Base-by-base conservation (phyloP, 2,797 vertebrate species). In the Pseudochaenichthys georgianus region DNA sequence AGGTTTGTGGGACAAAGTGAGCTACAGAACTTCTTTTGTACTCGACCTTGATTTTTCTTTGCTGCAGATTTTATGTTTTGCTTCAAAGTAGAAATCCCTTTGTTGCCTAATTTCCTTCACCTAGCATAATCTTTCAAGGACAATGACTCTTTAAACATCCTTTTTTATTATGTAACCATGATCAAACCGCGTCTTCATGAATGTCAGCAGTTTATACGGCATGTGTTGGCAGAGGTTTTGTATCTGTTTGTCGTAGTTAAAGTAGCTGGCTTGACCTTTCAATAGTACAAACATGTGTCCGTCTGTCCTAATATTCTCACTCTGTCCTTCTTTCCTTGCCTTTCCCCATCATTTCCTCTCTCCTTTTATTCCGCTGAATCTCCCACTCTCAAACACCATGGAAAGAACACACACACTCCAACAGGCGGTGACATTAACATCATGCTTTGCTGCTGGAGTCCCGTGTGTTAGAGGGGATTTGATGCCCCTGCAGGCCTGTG, bases 201-300 rank as follows among this genome's bases (percentile, higher is more conserved):
- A 65, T 70, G 68, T 77, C 74, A 77, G 73, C 52, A 21, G 70
- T 79, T 53, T 84, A 57, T 59, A 64, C 10, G n/a, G 50, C 59
- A 53, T 60, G n/a, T n/a, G n/a, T n/a, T n/a, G n/a, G n/a, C n/a
- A n/a, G 50, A 0, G 19, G 71, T 72, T 84, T 76, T 79, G 31
- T 58, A 15, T 88, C 83, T 88, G 84, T 78, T 80, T 76, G 52
- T 81, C 45, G 61, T 47, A 63, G 68, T 82, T 75, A 21, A 84
- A 73, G 51, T 78, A 61, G 79, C 82, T 82, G 34, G 34, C 34
- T 38, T 38, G 61, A 85, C 72, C 68, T 42, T 58, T 3, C 1
- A 69, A 61, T 69, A 61, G 52, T 57, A 58, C 58, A 80, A 66
- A 45, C 57, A 64, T 48, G 50, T 50, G 19, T 50, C 68, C 47